Percentiles rank a stretch among this genome's conserved stretches.
Evolutionary conservation across 2,113 vertebrate species (phyloP).

Genomic region (Delphinus delphis): DNA sequence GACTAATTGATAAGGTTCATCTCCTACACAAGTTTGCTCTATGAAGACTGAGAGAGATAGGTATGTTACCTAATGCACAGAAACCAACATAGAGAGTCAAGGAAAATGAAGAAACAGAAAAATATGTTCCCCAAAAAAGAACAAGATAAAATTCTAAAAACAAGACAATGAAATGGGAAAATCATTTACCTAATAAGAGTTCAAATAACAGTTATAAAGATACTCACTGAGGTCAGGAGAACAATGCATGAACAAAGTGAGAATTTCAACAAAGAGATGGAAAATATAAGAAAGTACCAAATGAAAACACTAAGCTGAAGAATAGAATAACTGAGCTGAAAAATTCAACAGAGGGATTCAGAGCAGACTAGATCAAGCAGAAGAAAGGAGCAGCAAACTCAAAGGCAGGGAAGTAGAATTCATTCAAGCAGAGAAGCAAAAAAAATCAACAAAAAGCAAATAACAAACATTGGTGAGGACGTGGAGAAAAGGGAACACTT

Average conservation of each 20-base stretch:
- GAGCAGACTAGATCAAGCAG: background rate
- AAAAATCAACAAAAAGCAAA: background rate
- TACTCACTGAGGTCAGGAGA: background rate
- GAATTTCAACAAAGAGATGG: background rate
- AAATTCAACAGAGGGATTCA: background rate
- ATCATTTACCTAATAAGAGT: background rate
- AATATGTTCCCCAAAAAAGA: background rate
- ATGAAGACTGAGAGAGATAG: background rate
- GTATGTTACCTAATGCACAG: background rate
- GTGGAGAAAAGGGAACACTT: background rate
- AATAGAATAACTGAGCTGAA: background rate
- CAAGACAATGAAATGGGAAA: background rate
- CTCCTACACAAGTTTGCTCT: background rate
- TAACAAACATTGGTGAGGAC: background rate
- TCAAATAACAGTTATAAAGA: background rate
- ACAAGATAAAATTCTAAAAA: background rate
- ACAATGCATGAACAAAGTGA: background rate
- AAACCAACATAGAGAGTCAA: background rate
- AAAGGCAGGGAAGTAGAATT: background rate
- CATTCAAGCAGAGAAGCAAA: background rate
- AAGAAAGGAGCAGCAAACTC: background rate
- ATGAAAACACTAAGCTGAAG: background rate
- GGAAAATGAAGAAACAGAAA: background rate
- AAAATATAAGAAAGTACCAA: background rate
- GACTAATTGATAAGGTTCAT: background rate